Evolutionary conservation across 2,113 vertebrate genomes (phyloP).

Genomic region (Cyrtonyx montezumae): DNA sequence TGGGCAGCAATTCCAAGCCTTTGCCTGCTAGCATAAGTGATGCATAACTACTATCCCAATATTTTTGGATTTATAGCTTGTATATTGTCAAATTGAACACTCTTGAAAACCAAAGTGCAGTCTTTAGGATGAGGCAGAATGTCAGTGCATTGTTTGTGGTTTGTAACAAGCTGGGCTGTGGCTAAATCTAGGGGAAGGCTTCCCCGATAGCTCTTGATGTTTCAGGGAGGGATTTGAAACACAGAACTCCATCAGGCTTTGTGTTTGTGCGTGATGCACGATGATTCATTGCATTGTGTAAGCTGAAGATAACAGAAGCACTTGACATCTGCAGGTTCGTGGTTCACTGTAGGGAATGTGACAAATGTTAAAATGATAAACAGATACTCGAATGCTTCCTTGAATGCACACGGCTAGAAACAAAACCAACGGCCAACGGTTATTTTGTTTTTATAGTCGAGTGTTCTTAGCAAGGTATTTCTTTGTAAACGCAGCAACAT

Average conservation of each 20-base stretch:
- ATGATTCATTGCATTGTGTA: not conserved
- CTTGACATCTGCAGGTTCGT: not conserved
- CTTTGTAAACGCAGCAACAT: not conserved
- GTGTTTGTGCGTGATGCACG: not conserved
- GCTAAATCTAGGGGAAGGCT: not conserved
- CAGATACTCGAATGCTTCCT: not conserved
- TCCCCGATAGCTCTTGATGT: not conserved
- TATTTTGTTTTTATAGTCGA: not conserved
- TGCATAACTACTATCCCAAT: accelerated
- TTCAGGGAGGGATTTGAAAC: not conserved
- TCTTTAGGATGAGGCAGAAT: not conserved
- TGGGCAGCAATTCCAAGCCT: not conserved
- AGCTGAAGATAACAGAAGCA: not conserved
- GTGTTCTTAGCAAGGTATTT: not conserved
- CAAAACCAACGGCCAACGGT: not conserved
- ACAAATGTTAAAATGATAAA: not conserved
- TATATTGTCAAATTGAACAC: not conserved
- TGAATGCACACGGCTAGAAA: accelerated
- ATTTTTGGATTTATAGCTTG: not conserved
- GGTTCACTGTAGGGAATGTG: not conserved
- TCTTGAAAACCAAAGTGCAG: accelerated
- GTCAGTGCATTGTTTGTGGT: not conserved
- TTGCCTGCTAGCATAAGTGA: not conserved
- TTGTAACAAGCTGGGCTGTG: not conserved
- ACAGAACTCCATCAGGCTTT: not conserved